These are phyloP conservation scores for Stenchaetothrips biformis DNA, from an alignment of 2,888 invertebrate genomes.

Conservation along the genomic window DNA sequence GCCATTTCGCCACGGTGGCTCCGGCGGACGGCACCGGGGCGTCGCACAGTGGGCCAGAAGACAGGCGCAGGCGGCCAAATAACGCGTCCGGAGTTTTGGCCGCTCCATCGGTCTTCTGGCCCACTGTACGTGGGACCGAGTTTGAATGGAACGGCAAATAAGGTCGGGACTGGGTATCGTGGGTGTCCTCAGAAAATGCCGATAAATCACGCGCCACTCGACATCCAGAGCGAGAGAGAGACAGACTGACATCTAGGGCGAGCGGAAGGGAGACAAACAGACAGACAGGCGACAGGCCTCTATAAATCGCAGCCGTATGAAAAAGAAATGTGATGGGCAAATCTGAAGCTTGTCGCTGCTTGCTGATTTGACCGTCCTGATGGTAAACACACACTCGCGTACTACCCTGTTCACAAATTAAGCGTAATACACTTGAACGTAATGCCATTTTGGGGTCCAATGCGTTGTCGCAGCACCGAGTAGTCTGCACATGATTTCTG, in stretches of 20 bases:
- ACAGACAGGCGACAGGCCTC: background rate
- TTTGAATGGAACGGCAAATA: background rate
- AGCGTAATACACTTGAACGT: background rate
- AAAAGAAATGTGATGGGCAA: background rate
- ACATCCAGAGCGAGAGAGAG: background rate
- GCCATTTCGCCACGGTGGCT: background rate
- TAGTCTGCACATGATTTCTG: background rate
- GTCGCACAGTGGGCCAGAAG: background rate
- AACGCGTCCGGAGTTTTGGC: no score
- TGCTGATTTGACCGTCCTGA: background rate
- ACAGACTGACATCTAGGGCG: background rate
- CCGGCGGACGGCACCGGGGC: no score
- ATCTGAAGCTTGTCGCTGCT: background rate
- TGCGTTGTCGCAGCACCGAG: background rate
- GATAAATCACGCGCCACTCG: background rate
- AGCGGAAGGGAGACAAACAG: background rate
- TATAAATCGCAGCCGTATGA: background rate
- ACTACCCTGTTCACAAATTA: background rate
- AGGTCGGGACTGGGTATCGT: background rate
- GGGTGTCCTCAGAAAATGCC: background rate
- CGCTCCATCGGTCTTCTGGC: background rate
- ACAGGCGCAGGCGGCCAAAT: background rate
- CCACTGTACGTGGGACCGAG: background rate
- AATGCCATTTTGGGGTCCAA: no score
- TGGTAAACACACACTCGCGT: background rate